These are phyloP conservation scores for Brachyhypopomus occidentalis DNA, from an alignment of 2,113 vertebrate species.

Conservation along the genomic window DNA sequence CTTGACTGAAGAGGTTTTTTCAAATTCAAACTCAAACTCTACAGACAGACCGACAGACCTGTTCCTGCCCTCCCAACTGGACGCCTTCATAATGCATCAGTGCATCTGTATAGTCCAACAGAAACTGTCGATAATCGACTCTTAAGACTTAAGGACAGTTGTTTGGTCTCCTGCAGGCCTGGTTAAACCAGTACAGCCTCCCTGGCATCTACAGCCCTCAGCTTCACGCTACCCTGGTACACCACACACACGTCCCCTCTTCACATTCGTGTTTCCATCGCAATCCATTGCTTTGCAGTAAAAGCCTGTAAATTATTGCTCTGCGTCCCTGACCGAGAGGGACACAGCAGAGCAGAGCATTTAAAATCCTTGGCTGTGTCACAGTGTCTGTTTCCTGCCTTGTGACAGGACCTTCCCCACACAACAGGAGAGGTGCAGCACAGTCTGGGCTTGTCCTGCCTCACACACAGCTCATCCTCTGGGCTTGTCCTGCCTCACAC, in stretches of 20 bases:
- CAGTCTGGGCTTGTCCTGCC: conserved; percentile 5
- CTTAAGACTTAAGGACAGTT: too few species aligned
- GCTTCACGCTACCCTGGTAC: neutral
- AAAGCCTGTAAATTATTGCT: conserved; percentile 36
- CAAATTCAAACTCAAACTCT: too few species aligned
- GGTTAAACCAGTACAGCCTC: neutral
- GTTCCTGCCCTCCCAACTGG: too few species aligned
- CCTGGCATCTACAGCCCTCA: neutral
- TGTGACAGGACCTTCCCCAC: conserved; percentile 29
- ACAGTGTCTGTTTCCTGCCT: conserved; percentile 32
- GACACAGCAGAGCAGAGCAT: conserved; percentile 34
- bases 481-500: too few species aligned
- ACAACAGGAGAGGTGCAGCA: conserved; percentile 28
- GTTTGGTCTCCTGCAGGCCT: neutral
- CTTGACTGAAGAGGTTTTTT: too few species aligned
- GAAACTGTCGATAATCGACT: too few species aligned
- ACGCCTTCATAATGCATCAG: too few species aligned
- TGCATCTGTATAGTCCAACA: too few species aligned
- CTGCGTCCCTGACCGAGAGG: conserved; percentile 21
- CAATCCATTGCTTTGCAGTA: neutral
- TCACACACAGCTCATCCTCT: too few species aligned
- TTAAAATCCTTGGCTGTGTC: conserved; percentile 41
- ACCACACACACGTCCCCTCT: conserved; percentile 7
- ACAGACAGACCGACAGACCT: too few species aligned
- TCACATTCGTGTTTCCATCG: neutral